These are phyloP conservation scores for Plumapathes pennacea DNA, from an alignment of 92 coral and sea anemone species.

Conservation along the genomic window DNA sequence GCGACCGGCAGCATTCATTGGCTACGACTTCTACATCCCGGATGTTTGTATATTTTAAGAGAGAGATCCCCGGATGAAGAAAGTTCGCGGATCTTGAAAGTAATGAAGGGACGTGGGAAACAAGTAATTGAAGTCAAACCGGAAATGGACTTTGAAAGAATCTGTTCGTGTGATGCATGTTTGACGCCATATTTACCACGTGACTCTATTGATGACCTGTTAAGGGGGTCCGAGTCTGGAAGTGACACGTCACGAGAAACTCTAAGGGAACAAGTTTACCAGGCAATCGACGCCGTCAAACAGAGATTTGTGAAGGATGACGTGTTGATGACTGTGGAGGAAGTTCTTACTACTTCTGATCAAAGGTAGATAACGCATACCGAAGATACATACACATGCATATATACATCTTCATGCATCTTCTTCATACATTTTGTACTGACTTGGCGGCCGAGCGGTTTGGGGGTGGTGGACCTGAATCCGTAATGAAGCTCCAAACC, in stretches of 20 bases:
- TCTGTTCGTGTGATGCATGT: constrained; percentile 21
- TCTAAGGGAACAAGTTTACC: not conserved
- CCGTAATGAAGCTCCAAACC: too few relatives aligned
- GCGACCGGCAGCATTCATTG: constrained; percentile 20
- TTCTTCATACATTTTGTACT: too few relatives aligned
- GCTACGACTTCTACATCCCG: constrained; percentile 58
- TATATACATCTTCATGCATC: too few relatives aligned
- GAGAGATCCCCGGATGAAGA: constrained; percentile 27
- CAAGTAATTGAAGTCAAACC: constrained; percentile 27
- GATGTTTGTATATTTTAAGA: constrained; percentile 65
- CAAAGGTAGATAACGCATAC: too few relatives aligned
- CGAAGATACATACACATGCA: too few relatives aligned
- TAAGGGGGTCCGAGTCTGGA: too few relatives aligned
- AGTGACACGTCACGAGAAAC: not conserved
- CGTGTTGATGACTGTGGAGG: constrained; percentile 3
- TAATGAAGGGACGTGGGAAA: constrained; percentile 7
- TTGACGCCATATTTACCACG: not conserved
- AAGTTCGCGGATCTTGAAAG: constrained; percentile 31
- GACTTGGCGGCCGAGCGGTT: too few relatives aligned
- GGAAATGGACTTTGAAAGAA: constrained; percentile 28
- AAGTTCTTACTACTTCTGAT: constrained; percentile 6
- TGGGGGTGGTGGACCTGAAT: too few relatives aligned
- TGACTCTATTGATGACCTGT: not conserved
- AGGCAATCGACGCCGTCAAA: constrained; percentile 13
- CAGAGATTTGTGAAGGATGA: constrained; percentile 14